These are phyloP conservation scores for Schrankia costaestrigalis DNA, from an alignment of 2,888 invertebrate species.

Conservation along the genomic window DNA sequence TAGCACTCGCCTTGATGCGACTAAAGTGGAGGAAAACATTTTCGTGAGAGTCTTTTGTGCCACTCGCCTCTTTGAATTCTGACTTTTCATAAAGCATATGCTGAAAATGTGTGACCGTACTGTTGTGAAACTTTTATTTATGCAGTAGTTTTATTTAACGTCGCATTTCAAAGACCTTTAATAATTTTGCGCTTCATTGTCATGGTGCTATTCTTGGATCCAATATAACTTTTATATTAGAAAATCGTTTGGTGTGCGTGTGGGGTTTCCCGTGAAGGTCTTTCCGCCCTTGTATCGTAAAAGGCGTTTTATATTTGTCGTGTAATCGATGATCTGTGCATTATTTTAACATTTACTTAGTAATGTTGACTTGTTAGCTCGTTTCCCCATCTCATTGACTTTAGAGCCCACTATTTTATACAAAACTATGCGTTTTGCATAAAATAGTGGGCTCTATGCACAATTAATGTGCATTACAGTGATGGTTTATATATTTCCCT, in stretches of 20 bases:
- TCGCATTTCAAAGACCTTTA: constrained; percentile 13
- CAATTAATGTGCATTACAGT: too few relatives aligned
- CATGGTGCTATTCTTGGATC: constrained; percentile 34
- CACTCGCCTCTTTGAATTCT: constrained; percentile 39
- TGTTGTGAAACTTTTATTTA: constrained; percentile 3
- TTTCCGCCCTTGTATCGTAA: constrained; percentile 17
- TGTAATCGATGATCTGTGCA: constrained; percentile 6
- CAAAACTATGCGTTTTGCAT: too few relatives aligned
- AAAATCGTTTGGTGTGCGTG: constrained; percentile 22
- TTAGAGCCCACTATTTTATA: too few relatives aligned
- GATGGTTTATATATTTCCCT: too few relatives aligned
- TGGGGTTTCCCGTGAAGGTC: constrained; percentile 38
- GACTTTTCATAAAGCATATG: constrained; percentile 32
- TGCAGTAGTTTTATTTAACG: constrained; percentile 3
- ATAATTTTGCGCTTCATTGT: constrained; percentile 25
- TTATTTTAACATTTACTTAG: constrained; percentile 1
- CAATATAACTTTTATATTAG: constrained; percentile 45
- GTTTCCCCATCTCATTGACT: too few relatives aligned
- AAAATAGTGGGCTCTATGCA: too few relatives aligned
- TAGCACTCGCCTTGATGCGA: constrained; percentile 49
- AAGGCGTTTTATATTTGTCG: constrained; percentile 8
- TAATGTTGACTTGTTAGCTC: too few relatives aligned
- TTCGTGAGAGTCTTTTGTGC: constrained; percentile 45
- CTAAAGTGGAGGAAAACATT: constrained; percentile 44
- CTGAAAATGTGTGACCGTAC: constrained; percentile 11